Evolutionary conservation across 2,888 invertebrate species (phyloP).

Genomic region (Tiliacea citrago): DNA sequence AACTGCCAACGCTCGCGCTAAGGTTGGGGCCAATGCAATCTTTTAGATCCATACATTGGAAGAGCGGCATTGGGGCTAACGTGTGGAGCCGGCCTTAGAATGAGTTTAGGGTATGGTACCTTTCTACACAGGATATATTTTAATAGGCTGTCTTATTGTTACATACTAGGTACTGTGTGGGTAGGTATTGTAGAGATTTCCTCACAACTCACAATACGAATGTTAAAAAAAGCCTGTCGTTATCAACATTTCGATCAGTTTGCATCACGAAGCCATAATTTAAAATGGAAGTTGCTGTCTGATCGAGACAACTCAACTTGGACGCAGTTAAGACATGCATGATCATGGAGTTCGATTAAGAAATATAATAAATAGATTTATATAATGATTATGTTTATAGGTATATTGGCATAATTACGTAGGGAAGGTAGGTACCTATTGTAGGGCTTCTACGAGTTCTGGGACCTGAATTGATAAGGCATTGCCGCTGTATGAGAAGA

Average conservation of each 20-base stretch:
- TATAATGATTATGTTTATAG: neutral
- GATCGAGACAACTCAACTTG: neutral
- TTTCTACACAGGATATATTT: neutral
- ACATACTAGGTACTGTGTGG: neutral
- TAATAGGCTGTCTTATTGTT: neutral
- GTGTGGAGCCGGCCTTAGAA: neutral
- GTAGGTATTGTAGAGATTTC: neutral
- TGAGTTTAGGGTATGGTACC: neutral
- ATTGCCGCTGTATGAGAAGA: too few relatives aligned
- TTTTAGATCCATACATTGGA: too few relatives aligned
- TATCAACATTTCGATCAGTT: constrained; percentile 14
- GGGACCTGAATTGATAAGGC: too few relatives aligned
- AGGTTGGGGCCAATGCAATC: too few relatives aligned
- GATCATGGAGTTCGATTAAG: neutral
- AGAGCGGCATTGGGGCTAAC: too few relatives aligned
- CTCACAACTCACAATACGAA: constrained; percentile 1
- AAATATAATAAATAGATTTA: neutral
- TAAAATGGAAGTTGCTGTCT: constrained; percentile 19
- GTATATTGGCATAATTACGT: too few relatives aligned
- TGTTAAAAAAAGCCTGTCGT: neutral
- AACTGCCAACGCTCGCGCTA: too few relatives aligned
- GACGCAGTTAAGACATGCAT: neutral
- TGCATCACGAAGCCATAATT: neutral
- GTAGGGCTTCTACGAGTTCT: too few relatives aligned
- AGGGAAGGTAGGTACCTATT: too few relatives aligned